phyloP scores from a whole-genome alignment of 2,113 vertebrate species.

The Hipposideros armiger region DNA sequence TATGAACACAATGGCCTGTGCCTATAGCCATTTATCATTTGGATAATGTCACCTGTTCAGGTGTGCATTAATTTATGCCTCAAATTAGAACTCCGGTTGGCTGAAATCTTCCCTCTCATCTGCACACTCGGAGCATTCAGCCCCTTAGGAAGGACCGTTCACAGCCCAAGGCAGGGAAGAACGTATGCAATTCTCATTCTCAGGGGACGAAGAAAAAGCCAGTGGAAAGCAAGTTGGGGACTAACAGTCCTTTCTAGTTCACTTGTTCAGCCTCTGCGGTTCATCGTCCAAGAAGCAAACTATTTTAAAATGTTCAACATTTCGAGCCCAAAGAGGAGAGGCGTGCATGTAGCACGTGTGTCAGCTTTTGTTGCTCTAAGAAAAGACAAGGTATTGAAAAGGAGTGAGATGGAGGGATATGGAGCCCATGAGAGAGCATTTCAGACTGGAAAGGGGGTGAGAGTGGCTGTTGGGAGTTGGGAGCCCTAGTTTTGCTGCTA shows the following conservation, averaged over 20 bases:
- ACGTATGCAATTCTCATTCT: neutral
- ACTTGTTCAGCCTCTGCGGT: neutral
- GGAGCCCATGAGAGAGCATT: neutral
- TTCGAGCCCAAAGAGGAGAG: neutral
- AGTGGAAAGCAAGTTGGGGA: neutral
- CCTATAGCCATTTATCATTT: constrained; percentile 73
- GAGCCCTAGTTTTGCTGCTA: neutral
- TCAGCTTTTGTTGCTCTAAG: neutral
- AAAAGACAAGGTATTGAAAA: neutral
- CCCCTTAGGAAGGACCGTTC: neutral
- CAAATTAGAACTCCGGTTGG: constrained; percentile 65
- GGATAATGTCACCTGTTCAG: constrained; percentile 83
- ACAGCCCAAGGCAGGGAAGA: neutral
- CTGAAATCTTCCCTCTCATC: constrained; percentile 20
- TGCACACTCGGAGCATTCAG: neutral
- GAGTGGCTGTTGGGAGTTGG: neutral
- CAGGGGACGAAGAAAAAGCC: neutral
- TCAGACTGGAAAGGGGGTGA: neutral
- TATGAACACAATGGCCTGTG: constrained; percentile 54
- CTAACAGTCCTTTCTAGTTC: neutral
- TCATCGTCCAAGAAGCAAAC: neutral
- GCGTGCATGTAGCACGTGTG: neutral
- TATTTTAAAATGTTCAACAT: neutral
- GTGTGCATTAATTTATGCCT: constrained; percentile 79
- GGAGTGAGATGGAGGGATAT: neutral